A percentile compares a stretch with the other conserved stretches of the same genome.
These are phyloP conservation scores for Eretmocerus hayati DNA, from an alignment of 2,888 invertebrate species.

Conservation along the genomic window DNA sequence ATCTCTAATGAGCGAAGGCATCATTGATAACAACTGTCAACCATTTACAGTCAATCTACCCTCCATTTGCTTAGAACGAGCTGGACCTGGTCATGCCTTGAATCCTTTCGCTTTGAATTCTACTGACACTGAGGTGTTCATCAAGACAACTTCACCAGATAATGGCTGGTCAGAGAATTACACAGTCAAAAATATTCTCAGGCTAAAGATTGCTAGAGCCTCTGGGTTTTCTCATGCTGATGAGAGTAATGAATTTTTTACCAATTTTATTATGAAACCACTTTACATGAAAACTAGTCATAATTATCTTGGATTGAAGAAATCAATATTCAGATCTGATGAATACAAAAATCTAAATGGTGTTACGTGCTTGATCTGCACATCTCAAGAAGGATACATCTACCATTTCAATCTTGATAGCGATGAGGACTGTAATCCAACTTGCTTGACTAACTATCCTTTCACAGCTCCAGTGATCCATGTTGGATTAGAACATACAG, in stretches of 20 bases:
- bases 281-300: constrained; percentile 37
- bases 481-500: constrained; percentile 60
- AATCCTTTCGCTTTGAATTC: constrained; percentile 39
- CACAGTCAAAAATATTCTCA: constrained; percentile 47
- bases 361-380: constrained; percentile 57
- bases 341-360: constrained; percentile 55
- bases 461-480: constrained; percentile 65
- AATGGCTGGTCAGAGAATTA: constrained; percentile 47
- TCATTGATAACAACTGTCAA: constrained; percentile 32
- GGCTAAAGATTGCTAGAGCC: constrained; percentile 47
- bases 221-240: constrained; percentile 42
- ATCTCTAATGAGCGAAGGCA: constrained; percentile 29
- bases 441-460: constrained; percentile 51
- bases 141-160: constrained; percentile 44
- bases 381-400: constrained; percentile 64
- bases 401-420: constrained; percentile 55
- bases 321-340: constrained; percentile 50
- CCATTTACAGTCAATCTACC: constrained; percentile 36
- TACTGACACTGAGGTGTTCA: constrained; percentile 46
- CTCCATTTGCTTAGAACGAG: constrained; percentile 37
- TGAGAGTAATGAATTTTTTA: constrained; percentile 50
- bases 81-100: constrained; percentile 35
- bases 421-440: constrained; percentile 27
- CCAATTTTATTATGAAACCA: constrained; percentile 50
- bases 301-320: constrained; percentile 33